phyloP scores from a whole-genome alignment of 1,140 invertebrate species.

The Dreissena rostriformis region DNA sequence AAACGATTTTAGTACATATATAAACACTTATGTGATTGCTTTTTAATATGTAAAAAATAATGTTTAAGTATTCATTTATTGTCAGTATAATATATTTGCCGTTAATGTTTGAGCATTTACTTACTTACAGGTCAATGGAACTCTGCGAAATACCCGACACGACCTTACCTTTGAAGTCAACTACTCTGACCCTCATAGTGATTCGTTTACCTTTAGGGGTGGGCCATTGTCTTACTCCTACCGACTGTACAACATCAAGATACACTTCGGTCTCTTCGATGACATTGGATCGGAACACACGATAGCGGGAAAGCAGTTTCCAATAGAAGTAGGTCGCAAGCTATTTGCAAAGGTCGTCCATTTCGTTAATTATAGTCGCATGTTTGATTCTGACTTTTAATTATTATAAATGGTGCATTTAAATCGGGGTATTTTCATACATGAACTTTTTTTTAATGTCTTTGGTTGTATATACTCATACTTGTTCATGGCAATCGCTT shows the following conservation, averaged over 20 bases:
- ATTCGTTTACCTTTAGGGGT: conserved; percentile 92
- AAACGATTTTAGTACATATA: no score
- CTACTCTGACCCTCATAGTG: conserved; percentile 86
- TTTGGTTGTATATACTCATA: no score
- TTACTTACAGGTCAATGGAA: conserved; percentile 88
- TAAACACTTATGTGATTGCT: no score
- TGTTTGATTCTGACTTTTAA: no score
- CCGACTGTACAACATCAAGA: conserved; percentile 87
- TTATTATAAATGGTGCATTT: no score
- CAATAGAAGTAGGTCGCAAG: conserved; percentile 76
- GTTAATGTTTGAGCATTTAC: conserved; percentile 1
- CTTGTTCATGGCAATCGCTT: no score
- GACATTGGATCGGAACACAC: conserved; percentile 69
- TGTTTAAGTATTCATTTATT: no score
- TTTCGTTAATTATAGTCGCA: no score
- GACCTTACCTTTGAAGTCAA: conserved; percentile 95
- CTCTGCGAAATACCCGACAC: conserved; percentile 95
- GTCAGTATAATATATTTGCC: neutral
- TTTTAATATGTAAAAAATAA: no score
- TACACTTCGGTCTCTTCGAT: conserved; percentile 94
- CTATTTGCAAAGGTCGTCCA: no score
- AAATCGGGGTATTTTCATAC: no score
- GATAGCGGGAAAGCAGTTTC: conserved; percentile 81
- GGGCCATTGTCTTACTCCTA: conserved; percentile 97
- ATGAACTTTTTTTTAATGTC: no score